Base-by-base conservation (phyloP, 2,888 invertebrate species). In the Frankliniella intonsa region DNA sequence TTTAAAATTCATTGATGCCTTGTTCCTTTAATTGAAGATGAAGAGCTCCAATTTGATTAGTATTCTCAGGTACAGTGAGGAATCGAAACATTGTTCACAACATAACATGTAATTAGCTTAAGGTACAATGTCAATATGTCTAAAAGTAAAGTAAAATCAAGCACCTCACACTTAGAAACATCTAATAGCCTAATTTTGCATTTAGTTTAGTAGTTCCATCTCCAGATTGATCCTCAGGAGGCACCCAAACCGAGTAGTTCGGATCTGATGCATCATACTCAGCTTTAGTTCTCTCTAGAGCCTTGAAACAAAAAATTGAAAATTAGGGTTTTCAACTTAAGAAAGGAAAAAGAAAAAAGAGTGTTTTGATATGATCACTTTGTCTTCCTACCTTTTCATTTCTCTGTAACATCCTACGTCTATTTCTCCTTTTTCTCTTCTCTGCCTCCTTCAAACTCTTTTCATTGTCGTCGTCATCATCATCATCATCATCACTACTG, bases 201-300 rank as follows among this genome's bases (percentile, higher is more conserved):
- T 95, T 95, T 65, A 95, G 89, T 85, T 90, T 90, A 2, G 94
- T 95, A 85, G 91, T 90, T 9, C 95, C 95, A 88, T 95, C 95
- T 0, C 95, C 95, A 80, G 90, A 90, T 88, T 95, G 95, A 86
- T 91, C 90, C 84, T 88, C 85, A 0, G 95, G 95, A 7, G 95
- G 95, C 76, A 94, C 88, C 95, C 96, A 95, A 86, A 92, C 92
- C n/a, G 84, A 76, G 25, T 76, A 76, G 25, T 76, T 76, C 0
- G 69, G 69, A 76, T 76, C 69, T 25, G 69, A 76, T 25, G 69
- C 69, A 76, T 76, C 69, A 76, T 76, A 76, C 11, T 76, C 25
- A 10, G 25, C 25, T 25, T 76, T 76, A 25, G 25, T 76, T 76
- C 25, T 76, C 12, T 76, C 69, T 25, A 76, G 12, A 9, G 69